These are phyloP conservation scores for Drosophila neocordata DNA, from an alignment of 1,140 invertebrate genomes.

Conservation along the genomic window DNA sequence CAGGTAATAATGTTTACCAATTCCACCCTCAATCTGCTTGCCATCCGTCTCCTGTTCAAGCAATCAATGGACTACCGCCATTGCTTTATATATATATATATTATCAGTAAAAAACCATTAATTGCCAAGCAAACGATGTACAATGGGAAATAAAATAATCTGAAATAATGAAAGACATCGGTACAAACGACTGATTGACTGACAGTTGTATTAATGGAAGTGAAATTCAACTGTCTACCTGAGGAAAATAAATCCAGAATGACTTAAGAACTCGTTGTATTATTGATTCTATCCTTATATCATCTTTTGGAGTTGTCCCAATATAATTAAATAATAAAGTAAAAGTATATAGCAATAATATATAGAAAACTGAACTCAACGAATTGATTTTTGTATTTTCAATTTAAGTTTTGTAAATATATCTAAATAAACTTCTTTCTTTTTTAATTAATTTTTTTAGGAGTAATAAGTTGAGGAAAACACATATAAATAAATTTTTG, in stretches of 20 bases:
- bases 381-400: no score
- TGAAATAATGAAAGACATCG: constrained; percentile 54
- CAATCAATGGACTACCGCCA: constrained; percentile 11
- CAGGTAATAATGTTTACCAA: constrained; percentile 72
- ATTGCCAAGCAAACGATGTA: constrained; percentile 44
- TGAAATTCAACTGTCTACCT: neutral
- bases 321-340: neutral
- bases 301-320: neutral
- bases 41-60: neutral
- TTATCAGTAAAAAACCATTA: constrained; percentile 49
- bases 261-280: neutral
- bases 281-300: neutral
- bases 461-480: no score
- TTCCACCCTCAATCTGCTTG: constrained; percentile 23
- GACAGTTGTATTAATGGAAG: constrained; percentile 23
- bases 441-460: no score
- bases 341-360: no score
- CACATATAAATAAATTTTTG: no score
- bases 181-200: constrained; percentile 15
- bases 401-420: no score
- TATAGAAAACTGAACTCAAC: no score
- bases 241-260: neutral
- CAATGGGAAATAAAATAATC: constrained; percentile 45
- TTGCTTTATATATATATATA: constrained; percentile 6
- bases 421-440: no score